Evolutionary conservation across 2,888 invertebrate species (phyloP), one percentile per base, ranked within the genome.

Genomic region (Eupithecia pulchellata): DNA sequence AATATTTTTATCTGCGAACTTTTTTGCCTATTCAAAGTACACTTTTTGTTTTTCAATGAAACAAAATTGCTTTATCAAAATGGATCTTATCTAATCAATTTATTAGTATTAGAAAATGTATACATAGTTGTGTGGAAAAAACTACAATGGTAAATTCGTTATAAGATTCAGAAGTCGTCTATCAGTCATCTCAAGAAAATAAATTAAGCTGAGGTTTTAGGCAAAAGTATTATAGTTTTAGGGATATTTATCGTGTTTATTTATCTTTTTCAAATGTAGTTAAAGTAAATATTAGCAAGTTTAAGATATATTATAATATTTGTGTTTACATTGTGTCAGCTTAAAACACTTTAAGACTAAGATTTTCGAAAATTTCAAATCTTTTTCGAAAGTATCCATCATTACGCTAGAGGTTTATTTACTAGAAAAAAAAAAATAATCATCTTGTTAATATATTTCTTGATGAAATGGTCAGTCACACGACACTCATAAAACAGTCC

Each of bases 1-100:
- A n/a, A n/a, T n/a, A n/a, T n/a, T n/a, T n/a, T n/a, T n/a, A n/a
- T n/a, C n/a, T n/a, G n/a, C n/a, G n/a, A 29, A 32, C 58, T n/a
- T 30, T 11, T n/a, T 60, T 57, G 57, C 11, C 52, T 17, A 20
- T 30, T n/a, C 3, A 30, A 30, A 8, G n/a, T 32, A 60, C 58
- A 60, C 58, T 55, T 30, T 66, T 61, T 64, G 30, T 60, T 58
- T 47, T 58, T 64, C 13, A 58, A 69, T 69, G 47, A 64, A 69
- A 69, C 58, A 27, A 64, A 69, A 69, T 64, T 69, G 64, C 34
- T 69, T 60, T 64, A 69, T 60, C 68, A 58, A 27, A 34, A 64
- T 58, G 25, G 68, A 64, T 64, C 47, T 32, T 58, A 64, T 34
- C 57, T 9, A 11, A 30, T 30, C n/a, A 32, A 60, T 60, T 58